Evolutionary conservation across 30 jellyfish, hydroid and myxozoan species (phyloP).

Genomic region (Catostylus mosaicus): DNA sequence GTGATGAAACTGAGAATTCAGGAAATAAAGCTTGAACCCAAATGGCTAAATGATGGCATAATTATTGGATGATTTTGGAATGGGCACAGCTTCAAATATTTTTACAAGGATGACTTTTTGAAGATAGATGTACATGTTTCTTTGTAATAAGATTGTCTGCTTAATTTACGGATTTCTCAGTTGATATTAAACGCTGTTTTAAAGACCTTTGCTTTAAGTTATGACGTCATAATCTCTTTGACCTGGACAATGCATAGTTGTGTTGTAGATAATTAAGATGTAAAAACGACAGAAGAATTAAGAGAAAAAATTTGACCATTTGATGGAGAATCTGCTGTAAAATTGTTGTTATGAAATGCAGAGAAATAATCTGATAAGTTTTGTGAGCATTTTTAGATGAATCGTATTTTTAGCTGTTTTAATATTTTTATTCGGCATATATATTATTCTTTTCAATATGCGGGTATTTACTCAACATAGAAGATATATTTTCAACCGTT

Average conservation of each 20-base stretch:
- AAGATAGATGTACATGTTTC: background rate
- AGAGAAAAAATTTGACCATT: slow-evolving; percentile 35
- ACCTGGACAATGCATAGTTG: background rate
- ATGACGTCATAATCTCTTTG: background rate
- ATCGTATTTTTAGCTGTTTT: slow-evolving; percentile 16
- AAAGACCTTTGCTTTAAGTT: background rate
- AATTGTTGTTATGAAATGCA: slow-evolving; percentile 11
- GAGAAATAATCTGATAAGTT: background rate
- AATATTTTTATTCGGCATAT: background rate
- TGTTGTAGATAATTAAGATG: slow-evolving; percentile 28
- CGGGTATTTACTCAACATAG: background rate
- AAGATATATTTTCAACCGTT: slow-evolving; percentile 1
- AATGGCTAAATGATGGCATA: too few relatives aligned
- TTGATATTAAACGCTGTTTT: background rate
- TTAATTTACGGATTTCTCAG: background rate
- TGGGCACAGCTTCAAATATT: too few relatives aligned
- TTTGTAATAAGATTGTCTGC: background rate
- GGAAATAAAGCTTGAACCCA: too few relatives aligned
- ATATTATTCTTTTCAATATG: background rate
- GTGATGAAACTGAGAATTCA: too few relatives aligned
- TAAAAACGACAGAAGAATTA: slow-evolving; percentile 4
- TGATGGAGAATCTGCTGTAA: slow-evolving; percentile 46
- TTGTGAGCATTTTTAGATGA: background rate
- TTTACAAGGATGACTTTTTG: too few relatives aligned
- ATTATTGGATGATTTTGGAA: too few relatives aligned